Evolutionary conservation across 2,888 invertebrate genomes (phyloP).

Genomic region (Ormyrus rosae): DNA sequence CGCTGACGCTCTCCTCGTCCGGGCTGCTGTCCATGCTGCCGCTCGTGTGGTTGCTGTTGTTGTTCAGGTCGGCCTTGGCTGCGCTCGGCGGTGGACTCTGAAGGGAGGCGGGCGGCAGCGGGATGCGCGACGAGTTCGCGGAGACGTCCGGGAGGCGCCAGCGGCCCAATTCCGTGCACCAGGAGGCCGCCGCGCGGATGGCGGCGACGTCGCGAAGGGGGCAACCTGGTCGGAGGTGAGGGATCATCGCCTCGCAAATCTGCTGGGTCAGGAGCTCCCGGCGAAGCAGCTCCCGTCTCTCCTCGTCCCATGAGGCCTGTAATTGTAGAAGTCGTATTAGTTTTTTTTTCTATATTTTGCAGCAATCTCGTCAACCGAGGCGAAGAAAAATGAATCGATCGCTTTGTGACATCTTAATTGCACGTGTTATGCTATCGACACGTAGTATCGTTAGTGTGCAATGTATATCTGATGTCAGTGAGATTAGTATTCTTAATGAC

Average conservation of each 20-base stretch:
- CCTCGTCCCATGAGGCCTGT: conserved; percentile 74
- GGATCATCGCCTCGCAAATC: conserved; percentile 73
- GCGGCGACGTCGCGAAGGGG: conserved; percentile 70
- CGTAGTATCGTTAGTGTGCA: no score
- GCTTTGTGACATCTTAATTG: no score
- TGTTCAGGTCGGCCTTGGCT: conserved; percentile 61
- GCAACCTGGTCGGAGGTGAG: conserved; percentile 72
- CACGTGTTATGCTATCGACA: no score
- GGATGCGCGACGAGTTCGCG: conserved; percentile 64
- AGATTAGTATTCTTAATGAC: no score
- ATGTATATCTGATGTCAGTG: no score
- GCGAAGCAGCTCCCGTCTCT: conserved; percentile 71
- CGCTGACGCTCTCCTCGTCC: conserved; percentile 58
- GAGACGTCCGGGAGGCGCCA: conserved; percentile 72
- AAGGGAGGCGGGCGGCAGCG: conserved; percentile 68
- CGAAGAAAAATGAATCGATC: no score
- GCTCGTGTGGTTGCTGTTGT: conserved; percentile 66
- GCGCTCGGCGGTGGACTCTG: conserved; percentile 62
- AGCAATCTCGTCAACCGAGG: neutral
- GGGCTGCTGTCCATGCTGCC: conserved; percentile 54
- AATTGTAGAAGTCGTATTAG: neutral
- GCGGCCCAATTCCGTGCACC: conserved; percentile 72
- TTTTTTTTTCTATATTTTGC: neutral
- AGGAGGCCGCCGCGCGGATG: conserved; percentile 69
- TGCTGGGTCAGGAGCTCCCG: conserved; percentile 72